A percentile compares a stretch with the other conserved stretches of the same genome.
These are phyloP conservation scores for Garrulus glandarius DNA, from an alignment of 2,797 vertebrate genomes.

Conservation along the genomic window DNA sequence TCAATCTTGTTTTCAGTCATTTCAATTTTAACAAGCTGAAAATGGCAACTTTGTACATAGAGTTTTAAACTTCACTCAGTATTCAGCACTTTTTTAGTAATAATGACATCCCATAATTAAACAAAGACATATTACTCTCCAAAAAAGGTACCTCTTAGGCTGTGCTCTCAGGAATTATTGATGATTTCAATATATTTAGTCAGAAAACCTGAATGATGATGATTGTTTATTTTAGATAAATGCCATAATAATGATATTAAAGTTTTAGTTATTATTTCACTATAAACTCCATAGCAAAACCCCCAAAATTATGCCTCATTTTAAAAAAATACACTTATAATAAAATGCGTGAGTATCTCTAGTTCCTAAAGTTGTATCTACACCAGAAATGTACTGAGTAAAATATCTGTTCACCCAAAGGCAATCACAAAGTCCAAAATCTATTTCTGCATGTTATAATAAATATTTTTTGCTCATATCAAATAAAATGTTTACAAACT, in stretches of 20 bases:
- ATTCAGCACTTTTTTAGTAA: background rate
- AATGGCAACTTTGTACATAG: background rate
- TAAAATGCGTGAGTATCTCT: rapidly evolving
- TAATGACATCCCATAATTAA: background rate
- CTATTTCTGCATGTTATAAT: background rate
- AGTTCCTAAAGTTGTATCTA: background rate
- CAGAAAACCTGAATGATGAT: background rate
- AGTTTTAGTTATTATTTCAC: background rate
- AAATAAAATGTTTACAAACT: background rate
- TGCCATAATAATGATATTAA: background rate
- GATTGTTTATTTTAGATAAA: background rate
- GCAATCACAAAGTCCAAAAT: background rate
- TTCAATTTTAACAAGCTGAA: background rate
- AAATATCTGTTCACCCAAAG: background rate
- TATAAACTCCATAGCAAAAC: background rate
- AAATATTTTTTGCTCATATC: background rate
- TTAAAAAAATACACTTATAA: background rate
- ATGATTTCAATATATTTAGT: background rate
- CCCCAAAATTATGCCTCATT: rapidly evolving
- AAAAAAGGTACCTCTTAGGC: background rate
- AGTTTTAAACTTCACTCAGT: background rate
- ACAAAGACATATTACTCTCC: background rate
- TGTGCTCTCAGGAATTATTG: background rate
- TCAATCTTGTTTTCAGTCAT: background rate
- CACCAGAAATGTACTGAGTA: background rate